Evolutionary conservation across 2,797 vertebrate genomes (phyloP).

Genomic region (Holocentrus rufus): DNA sequence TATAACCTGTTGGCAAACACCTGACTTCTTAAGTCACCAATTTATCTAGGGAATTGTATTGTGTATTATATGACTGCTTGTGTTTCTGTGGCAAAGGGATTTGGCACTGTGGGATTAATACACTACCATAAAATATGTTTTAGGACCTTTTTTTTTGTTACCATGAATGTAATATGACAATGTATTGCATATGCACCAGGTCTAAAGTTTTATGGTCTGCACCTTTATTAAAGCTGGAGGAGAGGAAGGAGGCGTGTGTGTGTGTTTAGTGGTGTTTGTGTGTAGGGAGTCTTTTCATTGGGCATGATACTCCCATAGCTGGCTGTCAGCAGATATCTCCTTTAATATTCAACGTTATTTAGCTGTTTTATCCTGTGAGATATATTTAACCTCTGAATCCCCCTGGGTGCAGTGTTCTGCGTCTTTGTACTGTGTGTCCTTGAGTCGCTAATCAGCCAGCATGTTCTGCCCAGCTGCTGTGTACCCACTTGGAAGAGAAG

Average conservation of each 20-base stretch:
- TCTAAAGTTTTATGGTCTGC: neutral
- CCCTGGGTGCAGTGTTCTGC: constrained; percentile 47
- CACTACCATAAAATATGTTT: too few relatives aligned
- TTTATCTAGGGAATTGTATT: too few relatives aligned
- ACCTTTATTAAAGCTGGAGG: constrained; percentile 3
- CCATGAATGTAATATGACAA: neutral
- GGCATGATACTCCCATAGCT: constrained; percentile 17
- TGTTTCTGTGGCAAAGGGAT: too few relatives aligned
- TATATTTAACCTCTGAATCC: constrained; percentile 67
- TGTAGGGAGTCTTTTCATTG: constrained; percentile 18
- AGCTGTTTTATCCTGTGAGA: constrained; percentile 38
- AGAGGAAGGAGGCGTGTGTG: neutral
- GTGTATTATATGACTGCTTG: too few relatives aligned
- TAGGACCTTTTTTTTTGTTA: neutral
- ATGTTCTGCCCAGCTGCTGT: constrained; percentile 51
- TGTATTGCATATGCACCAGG: neutral
- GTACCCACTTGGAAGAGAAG: constrained; percentile 11
- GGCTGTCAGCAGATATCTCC: constrained; percentile 28
- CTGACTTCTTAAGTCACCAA: too few relatives aligned
- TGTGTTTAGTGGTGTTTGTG: neutral
- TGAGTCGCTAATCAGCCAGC: constrained; percentile 49
- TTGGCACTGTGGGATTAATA: too few relatives aligned
- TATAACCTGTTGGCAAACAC: too few relatives aligned
- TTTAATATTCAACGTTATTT: constrained; percentile 57
- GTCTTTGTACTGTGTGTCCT: constrained; percentile 58